phyloP scores from a whole-genome alignment of 2,113 vertebrate genomes.

The Cathartes aura region DNA sequence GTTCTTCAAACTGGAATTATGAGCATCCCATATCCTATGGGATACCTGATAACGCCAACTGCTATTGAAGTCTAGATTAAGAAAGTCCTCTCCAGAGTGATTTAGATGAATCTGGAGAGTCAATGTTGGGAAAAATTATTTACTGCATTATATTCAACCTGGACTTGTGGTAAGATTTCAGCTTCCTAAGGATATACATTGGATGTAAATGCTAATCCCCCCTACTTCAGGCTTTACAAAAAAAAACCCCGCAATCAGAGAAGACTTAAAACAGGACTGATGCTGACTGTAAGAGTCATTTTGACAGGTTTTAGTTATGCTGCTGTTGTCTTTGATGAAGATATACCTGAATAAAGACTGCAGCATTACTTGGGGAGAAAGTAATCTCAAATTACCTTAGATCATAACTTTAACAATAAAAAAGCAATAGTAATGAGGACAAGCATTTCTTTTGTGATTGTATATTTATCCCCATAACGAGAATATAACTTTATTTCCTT shows the following conservation, averaged over 20 bases:
- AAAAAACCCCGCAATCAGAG: neutral
- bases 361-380: neutral
- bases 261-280: neutral
- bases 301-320: neutral
- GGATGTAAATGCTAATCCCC: neutral
- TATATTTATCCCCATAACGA: conserved; percentile 2
- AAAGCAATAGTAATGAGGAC: neutral
- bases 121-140: neutral
- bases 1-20: neutral
- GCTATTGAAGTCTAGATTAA: neutral
- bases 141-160: neutral
- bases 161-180: neutral
- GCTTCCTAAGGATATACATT: neutral
- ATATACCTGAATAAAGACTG: neutral
- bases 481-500: conserved; percentile 36
- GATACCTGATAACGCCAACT: neutral
- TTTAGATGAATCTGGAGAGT: neutral
- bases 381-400: neutral
- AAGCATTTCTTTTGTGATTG: conserved; percentile 6
- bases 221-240: neutral
- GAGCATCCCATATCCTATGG: neutral
- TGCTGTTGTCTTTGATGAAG: neutral
- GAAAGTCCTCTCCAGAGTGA: neutral
- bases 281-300: neutral
- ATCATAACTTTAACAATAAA: conserved; percentile 1